phyloP scores from a whole-genome alignment of 2,797 vertebrate genomes.

The Ataeniobius toweri region DNA sequence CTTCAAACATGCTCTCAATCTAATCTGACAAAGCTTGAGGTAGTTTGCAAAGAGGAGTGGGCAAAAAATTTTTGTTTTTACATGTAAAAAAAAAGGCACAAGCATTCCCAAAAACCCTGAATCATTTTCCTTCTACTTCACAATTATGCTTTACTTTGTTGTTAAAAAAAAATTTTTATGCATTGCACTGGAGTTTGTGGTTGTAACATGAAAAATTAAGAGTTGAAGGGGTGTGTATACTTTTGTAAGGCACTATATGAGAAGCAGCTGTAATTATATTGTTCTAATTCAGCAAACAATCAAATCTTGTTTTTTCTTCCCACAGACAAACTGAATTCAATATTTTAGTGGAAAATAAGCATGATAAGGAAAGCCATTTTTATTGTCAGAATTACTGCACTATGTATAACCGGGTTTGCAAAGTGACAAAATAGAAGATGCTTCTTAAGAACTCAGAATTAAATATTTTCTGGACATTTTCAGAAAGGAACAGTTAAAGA shows the following conservation, averaged over 20 bases:
- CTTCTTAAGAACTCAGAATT: conserved; percentile 48
- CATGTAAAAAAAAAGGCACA: no score
- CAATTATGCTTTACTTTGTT: background rate
- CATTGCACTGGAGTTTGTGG: background rate
- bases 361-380: conserved; percentile 40
- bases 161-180: background rate
- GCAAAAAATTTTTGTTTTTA: background rate
- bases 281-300: conserved; percentile 32
- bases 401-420: conserved; percentile 22
- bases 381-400: conserved; percentile 41
- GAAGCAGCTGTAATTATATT: background rate
- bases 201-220: background rate
- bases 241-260: background rate
- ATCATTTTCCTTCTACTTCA: background rate
- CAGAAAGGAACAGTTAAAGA: conserved; percentile 22
- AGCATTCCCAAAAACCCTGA: background rate
- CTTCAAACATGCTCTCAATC: background rate
- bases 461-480: conserved; percentile 44
- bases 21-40: background rate
- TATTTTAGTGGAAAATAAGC: conserved; percentile 48
- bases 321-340: conserved; percentile 36
- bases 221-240: no score
- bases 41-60: background rate
- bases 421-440: conserved; percentile 31
- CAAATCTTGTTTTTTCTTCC: conserved; percentile 37